phyloP scores from a whole-genome alignment of 1,140 invertebrate genomes.

The Drosophila repletoides region DNA sequence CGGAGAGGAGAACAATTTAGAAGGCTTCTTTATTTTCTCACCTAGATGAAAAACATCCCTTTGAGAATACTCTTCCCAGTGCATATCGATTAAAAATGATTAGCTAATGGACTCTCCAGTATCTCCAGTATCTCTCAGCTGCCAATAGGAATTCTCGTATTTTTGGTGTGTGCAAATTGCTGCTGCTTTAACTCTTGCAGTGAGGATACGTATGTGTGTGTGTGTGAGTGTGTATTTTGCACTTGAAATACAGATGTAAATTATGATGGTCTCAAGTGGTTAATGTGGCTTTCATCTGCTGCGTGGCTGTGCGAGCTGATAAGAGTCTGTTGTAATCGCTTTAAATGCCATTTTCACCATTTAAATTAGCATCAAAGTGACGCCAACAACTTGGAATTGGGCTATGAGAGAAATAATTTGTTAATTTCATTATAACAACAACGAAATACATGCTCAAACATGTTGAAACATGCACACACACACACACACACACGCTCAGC shows the following conservation, averaged over 20 bases:
- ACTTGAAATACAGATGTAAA: no score
- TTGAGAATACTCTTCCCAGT: no score
- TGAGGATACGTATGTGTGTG: no score
- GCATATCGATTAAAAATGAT: no score
- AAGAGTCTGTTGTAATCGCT: conserved; percentile 61
- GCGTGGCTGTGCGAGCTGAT: conserved; percentile 41
- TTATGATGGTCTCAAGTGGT: conserved; percentile 22
- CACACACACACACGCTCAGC: conserved; percentile 6
- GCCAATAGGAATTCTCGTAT: background rate
- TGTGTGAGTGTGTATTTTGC: no score
- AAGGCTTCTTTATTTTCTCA: no score
- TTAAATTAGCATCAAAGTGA: conserved; percentile 77
- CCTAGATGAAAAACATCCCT: no score
- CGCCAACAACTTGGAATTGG: conserved; percentile 46
- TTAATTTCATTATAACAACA: conserved; percentile 70
- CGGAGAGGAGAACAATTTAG: no score
- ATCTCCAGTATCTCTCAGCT: background rate
- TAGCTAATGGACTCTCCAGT: background rate
- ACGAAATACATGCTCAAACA: background rate
- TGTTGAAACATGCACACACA: background rate
- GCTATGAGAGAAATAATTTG: conserved; percentile 65
- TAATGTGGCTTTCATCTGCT: conserved; percentile 24
- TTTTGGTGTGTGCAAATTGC: no score
- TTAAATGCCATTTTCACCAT: conserved; percentile 69
- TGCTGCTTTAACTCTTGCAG: no score